phyloP scores from a whole-genome alignment of 2,888 invertebrate species.

The Sepiola atlantica region DNA sequence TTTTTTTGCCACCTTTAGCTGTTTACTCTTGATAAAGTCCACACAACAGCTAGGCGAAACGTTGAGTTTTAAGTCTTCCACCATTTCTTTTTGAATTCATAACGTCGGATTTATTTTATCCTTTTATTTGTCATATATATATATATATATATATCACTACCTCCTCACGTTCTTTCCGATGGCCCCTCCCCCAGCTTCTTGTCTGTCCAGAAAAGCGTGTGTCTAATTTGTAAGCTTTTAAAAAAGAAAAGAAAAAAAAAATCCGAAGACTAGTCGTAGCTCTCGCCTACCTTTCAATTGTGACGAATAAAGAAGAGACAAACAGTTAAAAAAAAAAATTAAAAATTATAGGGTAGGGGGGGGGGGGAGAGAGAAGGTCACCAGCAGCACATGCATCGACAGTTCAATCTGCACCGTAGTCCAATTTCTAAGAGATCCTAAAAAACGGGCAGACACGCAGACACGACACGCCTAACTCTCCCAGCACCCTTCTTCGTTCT shows the following conservation, averaged over 20 bases:
- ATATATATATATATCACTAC: not conserved
- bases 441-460: not conserved
- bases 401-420: constrained; percentile 6
- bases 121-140: too few species aligned
- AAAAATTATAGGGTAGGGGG: not conserved
- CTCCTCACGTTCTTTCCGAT: not conserved
- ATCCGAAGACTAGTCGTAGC: not conserved
- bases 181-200: not conserved
- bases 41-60: too few species aligned
- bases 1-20: too few species aligned
- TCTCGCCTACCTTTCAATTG: constrained; percentile 32
- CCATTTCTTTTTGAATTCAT: too few species aligned
- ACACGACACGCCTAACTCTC: not conserved
- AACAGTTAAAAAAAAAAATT: not conserved
- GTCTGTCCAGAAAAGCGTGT: constrained; percentile 10
- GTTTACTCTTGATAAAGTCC: too few species aligned
- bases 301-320: not conserved
- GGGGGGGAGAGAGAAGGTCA: not conserved
- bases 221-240: constrained; percentile 3
- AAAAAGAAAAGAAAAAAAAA: not conserved
- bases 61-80: too few species aligned
- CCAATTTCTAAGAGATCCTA: constrained; percentile 13
- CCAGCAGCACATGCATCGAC: not conserved
- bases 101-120: not conserved
- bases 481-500: not conserved